A percentile compares a stretch with the other conserved stretches of the same genome.
phyloP scores from a whole-genome alignment of 2,888 invertebrate species.

The Campopleginae sp. region DNA sequence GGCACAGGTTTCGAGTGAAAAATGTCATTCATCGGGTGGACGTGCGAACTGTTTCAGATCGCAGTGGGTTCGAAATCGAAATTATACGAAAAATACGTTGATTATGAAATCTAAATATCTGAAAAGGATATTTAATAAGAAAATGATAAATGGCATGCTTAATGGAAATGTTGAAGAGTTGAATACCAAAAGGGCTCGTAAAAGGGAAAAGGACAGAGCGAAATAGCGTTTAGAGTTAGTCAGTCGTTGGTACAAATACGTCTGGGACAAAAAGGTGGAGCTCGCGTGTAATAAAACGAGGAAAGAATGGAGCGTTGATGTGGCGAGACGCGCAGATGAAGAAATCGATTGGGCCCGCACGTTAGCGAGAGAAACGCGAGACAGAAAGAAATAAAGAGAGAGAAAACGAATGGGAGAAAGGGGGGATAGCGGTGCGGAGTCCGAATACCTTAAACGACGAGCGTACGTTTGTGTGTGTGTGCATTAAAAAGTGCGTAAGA shows the following conservation, averaged over 20 bases:
- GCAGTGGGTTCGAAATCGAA: background rate
- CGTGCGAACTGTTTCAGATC: too few relatives aligned
- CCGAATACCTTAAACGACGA: slow-evolving; percentile 17
- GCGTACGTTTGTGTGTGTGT: background rate
- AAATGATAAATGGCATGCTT: background rate
- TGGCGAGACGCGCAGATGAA: slow-evolving; percentile 61
- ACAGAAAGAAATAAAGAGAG: slow-evolving; percentile 30
- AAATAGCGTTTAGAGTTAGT: background rate
- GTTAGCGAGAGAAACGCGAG: slow-evolving; percentile 35
- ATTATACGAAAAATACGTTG: background rate
- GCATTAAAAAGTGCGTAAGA: slow-evolving; percentile 34
- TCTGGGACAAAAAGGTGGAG: slow-evolving; percentile 12
- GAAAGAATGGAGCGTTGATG: slow-evolving; percentile 49
- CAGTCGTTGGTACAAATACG: background rate
- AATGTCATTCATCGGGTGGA: too few relatives aligned
- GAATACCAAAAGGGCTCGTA: background rate
- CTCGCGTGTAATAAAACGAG: slow-evolving; percentile 6
- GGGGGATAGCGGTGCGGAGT: slow-evolving; percentile 39
- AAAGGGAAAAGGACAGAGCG: background rate
- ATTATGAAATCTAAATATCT: background rate
- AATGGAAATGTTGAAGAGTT: background rate
- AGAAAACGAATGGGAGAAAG: background rate
- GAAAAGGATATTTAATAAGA: background rate
- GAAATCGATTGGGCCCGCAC: slow-evolving; percentile 68
- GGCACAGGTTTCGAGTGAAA: too few relatives aligned